Evolutionary conservation across 1,140 invertebrate species (phyloP).

Genomic region (Lamellibrachia luymesi): DNA sequence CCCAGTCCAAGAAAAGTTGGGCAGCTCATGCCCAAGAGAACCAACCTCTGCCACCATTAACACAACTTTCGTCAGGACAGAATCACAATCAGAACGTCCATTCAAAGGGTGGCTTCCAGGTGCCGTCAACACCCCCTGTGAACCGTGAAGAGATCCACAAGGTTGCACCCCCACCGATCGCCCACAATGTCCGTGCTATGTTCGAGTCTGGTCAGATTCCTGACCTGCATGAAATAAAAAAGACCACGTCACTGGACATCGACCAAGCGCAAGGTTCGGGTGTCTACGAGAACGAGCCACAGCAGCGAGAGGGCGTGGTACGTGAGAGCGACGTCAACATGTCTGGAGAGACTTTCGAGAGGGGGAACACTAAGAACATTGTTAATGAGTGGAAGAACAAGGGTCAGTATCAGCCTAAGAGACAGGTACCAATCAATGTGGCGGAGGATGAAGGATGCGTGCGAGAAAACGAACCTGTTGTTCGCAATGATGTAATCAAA

Average conservation of each 20-base stretch:
- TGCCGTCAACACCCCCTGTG: conserved; percentile 1
- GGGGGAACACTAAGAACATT: conserved; percentile 19
- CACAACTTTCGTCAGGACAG: neutral
- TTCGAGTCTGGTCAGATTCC: conserved; percentile 27
- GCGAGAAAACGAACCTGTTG: conserved; percentile 22
- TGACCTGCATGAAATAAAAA: conserved; percentile 20
- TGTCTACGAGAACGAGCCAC: conserved; percentile 27
- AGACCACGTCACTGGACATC: conserved; percentile 5
- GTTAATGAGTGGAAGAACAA: conserved; percentile 24
- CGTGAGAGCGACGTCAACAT: conserved; percentile 20
- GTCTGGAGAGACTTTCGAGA: conserved; percentile 19
- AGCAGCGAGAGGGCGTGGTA: conserved; percentile 23
- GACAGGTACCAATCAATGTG: conserved; percentile 15
- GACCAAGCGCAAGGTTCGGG: conserved; percentile 17
- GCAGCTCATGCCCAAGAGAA: neutral
- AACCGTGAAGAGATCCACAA: conserved; percentile 24
- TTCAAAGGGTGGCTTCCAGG: neutral
- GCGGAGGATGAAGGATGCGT: conserved; percentile 19
- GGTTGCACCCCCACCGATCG: conserved; percentile 24
- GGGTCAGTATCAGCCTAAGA: conserved; percentile 17
- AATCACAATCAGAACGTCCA: neutral
- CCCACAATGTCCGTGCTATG: conserved; percentile 21
- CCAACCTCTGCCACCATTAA: neutral
- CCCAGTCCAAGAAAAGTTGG: neutral
- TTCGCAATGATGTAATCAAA: conserved; percentile 20